Conservation (phyloP, 1,140 invertebrate genomes). For the Brachionus asplanchnoidis region DNA sequence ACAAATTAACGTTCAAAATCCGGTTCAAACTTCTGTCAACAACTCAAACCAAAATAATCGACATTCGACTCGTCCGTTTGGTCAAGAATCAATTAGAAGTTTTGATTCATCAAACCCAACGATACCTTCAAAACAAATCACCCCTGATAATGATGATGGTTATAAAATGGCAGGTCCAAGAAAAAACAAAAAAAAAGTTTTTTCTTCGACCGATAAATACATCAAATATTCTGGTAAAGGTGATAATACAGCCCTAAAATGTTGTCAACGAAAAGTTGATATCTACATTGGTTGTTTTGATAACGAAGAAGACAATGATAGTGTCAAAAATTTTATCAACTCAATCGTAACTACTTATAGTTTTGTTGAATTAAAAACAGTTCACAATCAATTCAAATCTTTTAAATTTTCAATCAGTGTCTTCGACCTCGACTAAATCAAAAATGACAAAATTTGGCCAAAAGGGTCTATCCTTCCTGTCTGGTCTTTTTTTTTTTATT, state of each 20-base stretch:
- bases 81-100: background rate
- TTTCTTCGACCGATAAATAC: background rate
- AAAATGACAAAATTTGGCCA: background rate
- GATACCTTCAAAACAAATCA: background rate
- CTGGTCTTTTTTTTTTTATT: too few species aligned
- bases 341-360: background rate
- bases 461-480: background rate
- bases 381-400: background rate
- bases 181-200: background rate
- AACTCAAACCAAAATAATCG: background rate
- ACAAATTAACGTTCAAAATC: too few species aligned
- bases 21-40: too few species aligned
- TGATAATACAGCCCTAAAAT: background rate
- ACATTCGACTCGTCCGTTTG: background rate
- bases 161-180: background rate
- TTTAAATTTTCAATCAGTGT: background rate
- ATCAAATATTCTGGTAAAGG: background rate
- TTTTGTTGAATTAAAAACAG: background rate
- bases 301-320: background rate
- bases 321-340: background rate
- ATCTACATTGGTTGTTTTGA: too few species aligned
- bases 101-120: background rate
- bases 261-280: too few species aligned
- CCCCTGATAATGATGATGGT: background rate
- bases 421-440: background rate